Conservation (phyloP, 2,888 invertebrate species). For the Stenotaenia linearis region DNA sequence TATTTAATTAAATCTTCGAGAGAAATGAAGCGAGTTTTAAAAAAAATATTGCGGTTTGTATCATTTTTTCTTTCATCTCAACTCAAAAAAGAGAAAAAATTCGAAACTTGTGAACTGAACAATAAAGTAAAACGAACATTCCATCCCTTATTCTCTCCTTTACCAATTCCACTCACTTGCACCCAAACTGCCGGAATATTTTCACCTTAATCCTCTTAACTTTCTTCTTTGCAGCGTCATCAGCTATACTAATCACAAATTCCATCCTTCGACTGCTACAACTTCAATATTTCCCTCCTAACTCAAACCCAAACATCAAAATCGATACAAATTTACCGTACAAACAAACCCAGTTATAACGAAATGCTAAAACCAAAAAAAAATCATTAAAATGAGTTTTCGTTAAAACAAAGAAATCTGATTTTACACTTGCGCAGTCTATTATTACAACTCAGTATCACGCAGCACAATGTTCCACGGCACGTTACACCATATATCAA, state of each 20-base stretch:
- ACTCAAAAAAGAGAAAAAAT: not conserved
- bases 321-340: too few relatives aligned
- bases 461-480: too few relatives aligned
- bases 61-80: not conserved
- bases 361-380: too few relatives aligned
- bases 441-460: too few relatives aligned
- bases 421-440: too few relatives aligned
- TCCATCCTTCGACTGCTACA: not conserved
- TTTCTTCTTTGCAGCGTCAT: conserved; percentile 12
- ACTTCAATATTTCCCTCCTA: not conserved
- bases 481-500: too few relatives aligned
- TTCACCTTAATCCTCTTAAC: not conserved
- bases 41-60: not conserved
- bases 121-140: not conserved
- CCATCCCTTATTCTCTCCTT: not conserved
- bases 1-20: not conserved
- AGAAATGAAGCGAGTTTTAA: not conserved
- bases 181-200: not conserved
- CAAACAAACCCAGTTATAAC: too few relatives aligned
- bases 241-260: not conserved
- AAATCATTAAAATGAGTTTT: too few relatives aligned
- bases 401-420: too few relatives aligned
- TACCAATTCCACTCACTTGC: not conserved
- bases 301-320: too few relatives aligned
- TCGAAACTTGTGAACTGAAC: not conserved